phyloP scores from a whole-genome alignment of 2,113 vertebrate species.

The Istiophorus platypterus region DNA sequence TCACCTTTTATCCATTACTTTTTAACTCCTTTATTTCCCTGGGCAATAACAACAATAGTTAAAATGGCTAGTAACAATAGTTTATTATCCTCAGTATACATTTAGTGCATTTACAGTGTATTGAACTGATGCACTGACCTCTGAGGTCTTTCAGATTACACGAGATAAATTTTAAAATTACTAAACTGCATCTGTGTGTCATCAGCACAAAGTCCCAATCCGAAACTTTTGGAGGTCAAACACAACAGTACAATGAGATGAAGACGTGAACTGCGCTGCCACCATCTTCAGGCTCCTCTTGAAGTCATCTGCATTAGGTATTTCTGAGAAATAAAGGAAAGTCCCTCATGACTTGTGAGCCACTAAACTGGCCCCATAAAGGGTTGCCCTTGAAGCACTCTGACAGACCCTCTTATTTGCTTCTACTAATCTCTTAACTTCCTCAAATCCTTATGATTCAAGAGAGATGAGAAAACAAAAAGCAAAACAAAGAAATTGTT shows the following conservation, averaged over 20 bases:
- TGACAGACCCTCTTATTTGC: conserved; percentile 41
- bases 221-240: not conserved
- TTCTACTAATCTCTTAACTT: conserved; percentile 53
- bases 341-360: conserved; percentile 41
- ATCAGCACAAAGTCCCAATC: conserved; percentile 15
- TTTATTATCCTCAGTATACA: too few relatives aligned
- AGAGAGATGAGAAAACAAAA: conserved; percentile 16
- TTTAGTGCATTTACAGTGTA: not conserved
- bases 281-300: conserved; percentile 11
- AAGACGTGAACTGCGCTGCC: conserved; percentile 58
- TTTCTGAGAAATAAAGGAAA: conserved; percentile 50
- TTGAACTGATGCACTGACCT: not conserved
- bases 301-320: conserved; percentile 37
- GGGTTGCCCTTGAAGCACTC: conserved; percentile 37
- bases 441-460: conserved; percentile 34
- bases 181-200: conserved; percentile 3
- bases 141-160: conserved; percentile 10
- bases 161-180: too few relatives aligned
- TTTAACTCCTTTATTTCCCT: too few relatives aligned
- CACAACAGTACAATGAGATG: conserved; percentile 17
- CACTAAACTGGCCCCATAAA: conserved; percentile 4
- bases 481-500: conserved; percentile 23
- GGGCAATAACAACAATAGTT: too few relatives aligned
- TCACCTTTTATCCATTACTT: not conserved
- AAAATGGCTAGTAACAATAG: too few relatives aligned